A percentile compares a stretch with the other conserved stretches of the same genome.
These are phyloP conservation scores for Rotaria magnacalcarata DNA, from an alignment of 2,888 invertebrate genomes.

Conservation along the genomic window DNA sequence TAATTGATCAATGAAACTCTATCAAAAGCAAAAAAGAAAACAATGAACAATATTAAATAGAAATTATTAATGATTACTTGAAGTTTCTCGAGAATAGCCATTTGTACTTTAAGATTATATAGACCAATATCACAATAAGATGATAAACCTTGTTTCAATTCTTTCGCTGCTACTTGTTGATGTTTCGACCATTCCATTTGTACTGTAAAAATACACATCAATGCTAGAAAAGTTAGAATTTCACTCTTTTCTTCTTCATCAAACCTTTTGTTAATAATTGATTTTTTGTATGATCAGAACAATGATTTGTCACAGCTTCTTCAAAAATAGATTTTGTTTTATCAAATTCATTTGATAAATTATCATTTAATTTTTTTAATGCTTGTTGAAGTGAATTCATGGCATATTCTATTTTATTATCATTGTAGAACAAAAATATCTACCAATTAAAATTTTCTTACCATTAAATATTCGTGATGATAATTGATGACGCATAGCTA, in stretches of 20 bases:
- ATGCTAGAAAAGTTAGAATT: background rate
- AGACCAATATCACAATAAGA: background rate
- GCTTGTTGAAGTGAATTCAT: constrained; percentile 23
- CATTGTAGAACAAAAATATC: too few species aligned
- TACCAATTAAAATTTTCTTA: background rate
- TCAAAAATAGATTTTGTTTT: constrained; percentile 9
- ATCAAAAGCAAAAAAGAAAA: background rate
- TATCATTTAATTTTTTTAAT: constrained; percentile 13
- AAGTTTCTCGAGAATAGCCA: constrained; percentile 1
- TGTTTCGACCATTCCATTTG: constrained; percentile 16
- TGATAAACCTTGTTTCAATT: background rate
- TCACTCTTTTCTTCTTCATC: background rate
- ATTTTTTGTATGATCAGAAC: constrained; percentile 13
- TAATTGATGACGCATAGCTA: constrained; percentile 32
- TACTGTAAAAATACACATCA: background rate
- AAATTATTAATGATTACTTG: background rate
- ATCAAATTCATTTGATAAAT: background rate
- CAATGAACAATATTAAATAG: too few species aligned
- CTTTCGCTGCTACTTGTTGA: background rate
- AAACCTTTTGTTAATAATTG: constrained; percentile 12
- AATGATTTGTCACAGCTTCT: background rate
- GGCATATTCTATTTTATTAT: background rate
- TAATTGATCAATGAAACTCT: constrained; percentile 7
- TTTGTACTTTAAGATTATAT: constrained; percentile 10
- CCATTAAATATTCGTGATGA: constrained; percentile 23